Evolutionary conservation across 2,888 invertebrate genomes (phyloP).

Genomic region (Hypselothyrea guttata): DNA sequence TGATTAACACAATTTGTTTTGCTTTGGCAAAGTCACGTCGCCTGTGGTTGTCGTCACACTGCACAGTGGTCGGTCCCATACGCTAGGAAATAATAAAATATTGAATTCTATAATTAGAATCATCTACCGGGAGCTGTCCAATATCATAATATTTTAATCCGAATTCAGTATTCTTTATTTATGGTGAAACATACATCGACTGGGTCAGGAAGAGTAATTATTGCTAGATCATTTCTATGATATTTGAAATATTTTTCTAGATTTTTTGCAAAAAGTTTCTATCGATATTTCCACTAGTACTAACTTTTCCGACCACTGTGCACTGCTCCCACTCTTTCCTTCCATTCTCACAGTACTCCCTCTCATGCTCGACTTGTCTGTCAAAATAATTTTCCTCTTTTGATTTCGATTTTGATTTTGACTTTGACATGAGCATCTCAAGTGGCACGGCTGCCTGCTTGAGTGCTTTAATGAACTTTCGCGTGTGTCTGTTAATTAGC

Average conservation of each 20-base stretch:
- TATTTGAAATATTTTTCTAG: no score
- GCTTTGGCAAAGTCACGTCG: slow-evolving; percentile 54
- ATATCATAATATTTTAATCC: no score
- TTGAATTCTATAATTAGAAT: no score
- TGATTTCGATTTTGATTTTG: no score
- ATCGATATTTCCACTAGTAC: no score
- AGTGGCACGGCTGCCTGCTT: slow-evolving; percentile 41
- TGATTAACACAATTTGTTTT: slow-evolving; percentile 61
- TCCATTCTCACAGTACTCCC: not conserved
- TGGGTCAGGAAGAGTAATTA: no score
- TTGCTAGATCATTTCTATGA: no score
- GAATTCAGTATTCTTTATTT: no score
- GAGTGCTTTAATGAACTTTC: slow-evolving; percentile 43
- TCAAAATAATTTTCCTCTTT: slow-evolving; percentile 56
- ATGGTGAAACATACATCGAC: no score
- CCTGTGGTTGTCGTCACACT: slow-evolving; percentile 12
- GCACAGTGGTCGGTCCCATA: not conserved
- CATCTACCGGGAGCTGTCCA: no score
- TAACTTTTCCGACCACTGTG: not conserved
- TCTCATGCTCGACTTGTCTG: slow-evolving; percentile 21
- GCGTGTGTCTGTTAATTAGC: slow-evolving; percentile 47
- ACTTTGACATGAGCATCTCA: slow-evolving; percentile 56
- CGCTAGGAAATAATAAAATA: no score
- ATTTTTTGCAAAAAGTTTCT: no score
- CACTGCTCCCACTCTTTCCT: not conserved